Evolutionary conservation across 2,113 vertebrate species (phyloP), one percentile per base, ranked within the genome.

Genomic region (Eublepharis macularius): DNA sequence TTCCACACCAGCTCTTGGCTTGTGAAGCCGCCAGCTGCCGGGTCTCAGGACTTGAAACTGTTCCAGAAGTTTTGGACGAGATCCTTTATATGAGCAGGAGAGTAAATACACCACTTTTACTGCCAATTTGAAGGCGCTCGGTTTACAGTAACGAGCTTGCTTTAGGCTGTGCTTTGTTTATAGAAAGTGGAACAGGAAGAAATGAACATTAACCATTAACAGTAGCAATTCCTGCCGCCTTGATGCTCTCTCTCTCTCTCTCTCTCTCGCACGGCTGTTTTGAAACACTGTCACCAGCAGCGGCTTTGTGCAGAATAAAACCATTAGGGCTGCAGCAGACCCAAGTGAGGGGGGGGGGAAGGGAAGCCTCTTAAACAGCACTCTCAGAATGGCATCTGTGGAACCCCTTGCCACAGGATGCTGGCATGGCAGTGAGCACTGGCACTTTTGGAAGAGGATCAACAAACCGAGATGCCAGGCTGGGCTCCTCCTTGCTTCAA

Each of bases 101-200:
- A 97, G 96, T 97, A 97, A 98, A 98, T 97, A 97, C 91, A 94
- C 93, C 92, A 94, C 95, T 96, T 98, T 98, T 98, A 97, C 97
- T 97, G 97, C 97, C 97, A 98, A 98, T 98, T 98, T 98, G 98
- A 98, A 96, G 96, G 97, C 97, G 96, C 97, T 98, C 98, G 96
- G 96, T 98, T 98, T 98, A 97, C 96, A 95, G 95, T 95, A 97
- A 97, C 98, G 97, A 98, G 97, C 96, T 97, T 95, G 96, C 95
- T 94, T 10, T 96, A 96, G 97, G 96, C 95, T 96, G 96, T 96
- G 96, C 95, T 94, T 95, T 96, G 95, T 96, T 96, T 96, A 95
- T 94, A 96, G 95, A 96, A 95, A 94, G 95, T 95, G 92, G 94
- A 96, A 96, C 93, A 96, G 95, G 96, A 96, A 96, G 95, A 95